These are phyloP conservation scores for Pipistrellus pipistrellus DNA, from an alignment of 2,797 vertebrate genomes.

Conservation along the genomic window DNA sequence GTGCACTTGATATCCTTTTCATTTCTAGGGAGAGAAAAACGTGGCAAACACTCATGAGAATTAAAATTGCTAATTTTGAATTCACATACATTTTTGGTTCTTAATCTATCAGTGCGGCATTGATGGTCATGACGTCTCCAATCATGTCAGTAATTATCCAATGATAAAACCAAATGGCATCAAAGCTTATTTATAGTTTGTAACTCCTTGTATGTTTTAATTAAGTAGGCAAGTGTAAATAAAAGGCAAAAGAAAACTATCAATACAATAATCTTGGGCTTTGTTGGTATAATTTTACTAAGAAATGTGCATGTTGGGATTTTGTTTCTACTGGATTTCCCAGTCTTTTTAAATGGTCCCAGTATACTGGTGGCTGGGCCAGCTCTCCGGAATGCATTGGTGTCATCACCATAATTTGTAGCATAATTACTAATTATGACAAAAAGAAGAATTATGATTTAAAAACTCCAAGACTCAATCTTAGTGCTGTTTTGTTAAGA, in stretches of 20 bases:
- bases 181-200: neutral
- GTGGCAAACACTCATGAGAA: neutral
- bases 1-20: neutral
- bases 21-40: neutral
- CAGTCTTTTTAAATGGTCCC: neutral
- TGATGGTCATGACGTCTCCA: neutral
- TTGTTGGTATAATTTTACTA: constrained; percentile 53
- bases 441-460: neutral
- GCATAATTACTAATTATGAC: constrained; percentile 14
- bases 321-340: constrained; percentile 36
- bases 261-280: neutral
- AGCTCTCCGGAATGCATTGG: neutral
- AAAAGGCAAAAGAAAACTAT: constrained; percentile 12
- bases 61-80: constrained; percentile 35
- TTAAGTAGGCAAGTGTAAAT: neutral
- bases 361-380: neutral
- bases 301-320: neutral
- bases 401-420: neutral
- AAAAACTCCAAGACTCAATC: constrained; percentile 36
- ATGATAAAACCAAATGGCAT: constrained; percentile 49
- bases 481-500: constrained; percentile 9
- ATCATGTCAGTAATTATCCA: neutral
- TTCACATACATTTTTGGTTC: constrained; percentile 1
- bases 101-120: neutral
- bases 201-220: constrained; percentile 42